A percentile compares a stretch with the other conserved stretches of the same genome.
Evolutionary conservation across 2,888 invertebrate species (phyloP).

Genomic region (Chloroclystis v-ata): DNA sequence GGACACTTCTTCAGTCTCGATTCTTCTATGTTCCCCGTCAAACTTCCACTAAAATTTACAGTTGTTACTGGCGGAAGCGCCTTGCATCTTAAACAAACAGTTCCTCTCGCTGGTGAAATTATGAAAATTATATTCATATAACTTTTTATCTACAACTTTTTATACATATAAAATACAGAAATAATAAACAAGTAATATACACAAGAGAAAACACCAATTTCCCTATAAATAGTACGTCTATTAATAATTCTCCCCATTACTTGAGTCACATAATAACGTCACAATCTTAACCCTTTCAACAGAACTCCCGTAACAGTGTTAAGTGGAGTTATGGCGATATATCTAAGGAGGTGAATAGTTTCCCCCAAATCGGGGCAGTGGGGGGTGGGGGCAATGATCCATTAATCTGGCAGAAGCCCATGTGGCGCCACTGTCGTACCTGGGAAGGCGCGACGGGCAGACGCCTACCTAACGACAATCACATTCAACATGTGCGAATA

Average conservation of each 20-base stretch:
- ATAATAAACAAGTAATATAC: no score
- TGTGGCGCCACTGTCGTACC: slow-evolving; percentile 83
- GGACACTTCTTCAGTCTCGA: no score
- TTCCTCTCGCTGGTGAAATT: no score
- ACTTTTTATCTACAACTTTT: no score
- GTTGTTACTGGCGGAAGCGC: no score
- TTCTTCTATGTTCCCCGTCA: no score
- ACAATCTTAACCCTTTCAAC: slow-evolving; percentile 22
- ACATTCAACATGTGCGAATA: slow-evolving; percentile 60
- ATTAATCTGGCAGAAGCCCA: slow-evolving; percentile 90
- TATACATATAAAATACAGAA: no score
- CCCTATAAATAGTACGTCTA: neutral
- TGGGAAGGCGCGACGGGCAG: slow-evolving; percentile 70
- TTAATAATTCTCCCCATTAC: no score
- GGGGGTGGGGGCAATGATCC: slow-evolving; percentile 86
- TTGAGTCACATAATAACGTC: neutral
- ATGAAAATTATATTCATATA: no score
- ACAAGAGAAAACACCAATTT: no score
- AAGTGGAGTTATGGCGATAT: slow-evolving; percentile 57
- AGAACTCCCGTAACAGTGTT: slow-evolving; percentile 40
- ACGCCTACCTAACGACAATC: slow-evolving; percentile 72
- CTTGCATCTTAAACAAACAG: no score
- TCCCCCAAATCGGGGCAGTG: slow-evolving; percentile 43
- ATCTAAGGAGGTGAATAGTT: slow-evolving; percentile 68
- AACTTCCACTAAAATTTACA: no score